phyloP scores from a whole-genome alignment of 30 jellyfish, hydroid and myxozoan genomes.

The Hydractinia echinata region DNA sequence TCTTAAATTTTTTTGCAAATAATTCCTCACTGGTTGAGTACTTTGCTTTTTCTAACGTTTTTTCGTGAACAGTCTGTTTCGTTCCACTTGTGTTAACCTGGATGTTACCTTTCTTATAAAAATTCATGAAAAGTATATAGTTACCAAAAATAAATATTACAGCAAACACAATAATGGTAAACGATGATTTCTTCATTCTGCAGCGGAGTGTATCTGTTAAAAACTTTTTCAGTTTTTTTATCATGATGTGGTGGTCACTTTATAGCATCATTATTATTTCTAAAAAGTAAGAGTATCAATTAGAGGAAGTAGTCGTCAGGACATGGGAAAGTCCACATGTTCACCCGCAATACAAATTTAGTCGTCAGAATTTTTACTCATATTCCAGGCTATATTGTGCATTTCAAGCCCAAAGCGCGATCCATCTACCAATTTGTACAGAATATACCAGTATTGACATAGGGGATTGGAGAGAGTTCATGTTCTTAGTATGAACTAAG shows the following conservation, averaged over 20 bases:
- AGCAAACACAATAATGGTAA: neutral
- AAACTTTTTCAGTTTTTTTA: conserved; percentile 18
- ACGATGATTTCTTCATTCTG: conserved; percentile 8
- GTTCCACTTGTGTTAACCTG: neutral
- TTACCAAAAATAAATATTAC: conserved; percentile 1
- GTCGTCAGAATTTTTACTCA: too few relatives aligned
- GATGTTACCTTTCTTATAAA: neutral
- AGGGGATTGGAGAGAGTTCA: too few relatives aligned
- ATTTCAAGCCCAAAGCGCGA: too few relatives aligned
- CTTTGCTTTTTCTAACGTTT: neutral
- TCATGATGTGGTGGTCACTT: neutral
- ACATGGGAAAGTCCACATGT: too few relatives aligned
- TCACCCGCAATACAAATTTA: too few relatives aligned
- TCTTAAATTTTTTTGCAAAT: neutral
- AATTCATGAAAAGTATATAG: neutral
- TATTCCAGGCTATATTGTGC: too few relatives aligned
- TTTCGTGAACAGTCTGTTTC: neutral
- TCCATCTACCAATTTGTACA: too few relatives aligned
- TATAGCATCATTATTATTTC: neutral
- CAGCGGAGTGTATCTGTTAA: conserved; percentile 2
- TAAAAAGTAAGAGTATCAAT: too few relatives aligned
- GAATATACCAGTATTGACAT: too few relatives aligned
- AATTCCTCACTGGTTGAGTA: neutral
- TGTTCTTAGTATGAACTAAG: too few relatives aligned
- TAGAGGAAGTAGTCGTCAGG: too few relatives aligned